These are phyloP conservation scores for Paracanthobrama guichenoti DNA, from an alignment of 2,113 vertebrate species.

Conservation along the genomic window DNA sequence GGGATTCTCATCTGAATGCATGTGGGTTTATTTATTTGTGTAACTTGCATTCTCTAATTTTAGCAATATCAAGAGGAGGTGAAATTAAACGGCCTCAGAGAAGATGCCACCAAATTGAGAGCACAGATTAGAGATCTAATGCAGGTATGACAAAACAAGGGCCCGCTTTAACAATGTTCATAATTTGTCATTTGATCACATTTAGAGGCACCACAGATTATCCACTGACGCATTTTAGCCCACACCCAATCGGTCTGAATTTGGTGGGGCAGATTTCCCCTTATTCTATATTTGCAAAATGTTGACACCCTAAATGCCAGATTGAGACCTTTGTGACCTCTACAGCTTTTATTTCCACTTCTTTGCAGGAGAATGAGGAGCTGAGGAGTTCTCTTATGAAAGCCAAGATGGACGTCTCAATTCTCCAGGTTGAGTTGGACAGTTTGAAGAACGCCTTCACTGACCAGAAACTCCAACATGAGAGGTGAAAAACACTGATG, in stretches of 20 bases:
- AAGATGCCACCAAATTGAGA: slow-evolving; percentile 68
- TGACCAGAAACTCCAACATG: slow-evolving; percentile 63
- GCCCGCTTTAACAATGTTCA: no score
- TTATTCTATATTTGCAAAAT: no score
- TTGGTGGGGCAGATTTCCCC: no score
- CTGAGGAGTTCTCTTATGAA: slow-evolving; percentile 61
- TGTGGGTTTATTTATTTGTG: neutral
- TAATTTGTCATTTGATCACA: no score
- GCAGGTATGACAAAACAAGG: no score
- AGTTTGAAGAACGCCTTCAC: slow-evolving; percentile 70
- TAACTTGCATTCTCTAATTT: neutral
- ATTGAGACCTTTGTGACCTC: neutral
- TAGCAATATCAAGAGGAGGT: slow-evolving; percentile 68
- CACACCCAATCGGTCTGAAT: neutral
- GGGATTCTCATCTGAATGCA: neutral
- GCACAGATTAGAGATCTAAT: slow-evolving; percentile 63
- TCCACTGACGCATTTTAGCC: neutral
- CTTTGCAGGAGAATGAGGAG: slow-evolving; percentile 71
- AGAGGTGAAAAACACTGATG: slow-evolving; percentile 61
- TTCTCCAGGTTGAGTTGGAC: slow-evolving; percentile 74
- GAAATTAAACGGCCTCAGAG: slow-evolving; percentile 59
- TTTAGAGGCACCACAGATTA: neutral
- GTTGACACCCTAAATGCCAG: neutral
- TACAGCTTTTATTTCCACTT: neutral
- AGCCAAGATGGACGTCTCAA: slow-evolving; percentile 63